phyloP scores from a whole-genome alignment of 2,797 vertebrate species.

The Micropoecilia bifurca region DNA sequence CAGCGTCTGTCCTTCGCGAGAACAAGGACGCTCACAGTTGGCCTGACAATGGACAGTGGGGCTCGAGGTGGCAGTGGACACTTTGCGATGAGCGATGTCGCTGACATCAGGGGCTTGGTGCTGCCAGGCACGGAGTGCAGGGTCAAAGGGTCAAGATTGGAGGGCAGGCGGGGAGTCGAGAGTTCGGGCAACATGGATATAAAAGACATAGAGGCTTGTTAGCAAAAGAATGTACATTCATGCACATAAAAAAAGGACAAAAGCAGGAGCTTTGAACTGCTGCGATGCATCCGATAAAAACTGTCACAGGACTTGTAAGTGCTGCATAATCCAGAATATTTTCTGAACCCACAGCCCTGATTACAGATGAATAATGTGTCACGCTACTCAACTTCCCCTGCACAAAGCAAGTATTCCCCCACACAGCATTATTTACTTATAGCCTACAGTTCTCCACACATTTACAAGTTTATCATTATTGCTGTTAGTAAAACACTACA shows the following conservation, averaged over 20 bases:
- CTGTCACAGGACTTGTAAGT: constrained; percentile 25
- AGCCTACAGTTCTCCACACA: neutral
- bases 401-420: neutral
- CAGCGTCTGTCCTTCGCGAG: constrained; percentile 28
- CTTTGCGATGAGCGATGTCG: constrained; percentile 70
- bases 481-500: neutral
- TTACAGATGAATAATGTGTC: neutral
- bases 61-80: constrained; percentile 67
- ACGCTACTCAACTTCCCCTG: neutral
- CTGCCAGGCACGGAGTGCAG: constrained; percentile 44
- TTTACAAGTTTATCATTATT: neutral
- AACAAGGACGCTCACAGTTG: constrained; percentile 68
- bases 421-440: neutral
- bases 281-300: neutral
- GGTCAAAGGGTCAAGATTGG: constrained; percentile 55
- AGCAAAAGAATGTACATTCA: constrained; percentile 31
- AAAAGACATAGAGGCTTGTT: constrained; percentile 25
- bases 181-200: constrained; percentile 31
- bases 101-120: constrained; percentile 44
- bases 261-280: constrained; percentile 11
- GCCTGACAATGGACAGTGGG: constrained; percentile 64
- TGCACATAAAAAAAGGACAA: constrained; percentile 29
- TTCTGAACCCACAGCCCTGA: neutral
- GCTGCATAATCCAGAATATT: constrained; percentile 4
- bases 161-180: constrained; percentile 38